Percentiles rank a stretch among this genome's conserved stretches.
Evolutionary conservation across 2,113 vertebrate species (phyloP).

Genomic region (Electrona antarctica): DNA sequence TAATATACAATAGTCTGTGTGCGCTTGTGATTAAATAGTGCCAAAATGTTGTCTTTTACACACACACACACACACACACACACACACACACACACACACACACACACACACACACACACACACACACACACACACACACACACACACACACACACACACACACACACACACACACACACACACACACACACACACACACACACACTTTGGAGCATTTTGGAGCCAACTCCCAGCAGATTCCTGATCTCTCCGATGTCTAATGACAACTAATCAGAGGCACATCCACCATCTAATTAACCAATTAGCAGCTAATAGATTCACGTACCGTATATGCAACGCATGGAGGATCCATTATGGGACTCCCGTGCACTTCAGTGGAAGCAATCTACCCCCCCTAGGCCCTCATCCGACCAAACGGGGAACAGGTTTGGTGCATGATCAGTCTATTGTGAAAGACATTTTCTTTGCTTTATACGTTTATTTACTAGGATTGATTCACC

Average conservation of each 20-base stretch:
- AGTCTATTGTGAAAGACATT: too few species aligned
- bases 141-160: not conserved
- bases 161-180: not conserved
- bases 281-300: slow-evolving; percentile 67
- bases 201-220: not conserved
- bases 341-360: slow-evolving; percentile 43
- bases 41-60: not conserved
- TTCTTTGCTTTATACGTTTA: too few species aligned
- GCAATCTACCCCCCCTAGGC: slow-evolving; percentile 15
- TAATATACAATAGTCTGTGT: not conserved
- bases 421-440: slow-evolving; percentile 18
- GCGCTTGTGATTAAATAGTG: not conserved
- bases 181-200: not conserved
- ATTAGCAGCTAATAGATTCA: slow-evolving; percentile 65
- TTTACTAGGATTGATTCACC: too few species aligned
- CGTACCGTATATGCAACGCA: slow-evolving; percentile 41
- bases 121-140: not conserved
- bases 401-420: slow-evolving; percentile 38
- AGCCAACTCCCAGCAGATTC: slow-evolving; percentile 30
- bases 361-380: slow-evolving; percentile 33
- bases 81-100: not conserved
- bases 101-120: not conserved
- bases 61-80: not conserved
- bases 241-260: slow-evolving; percentile 53
- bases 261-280: slow-evolving; percentile 69